Evolutionary conservation across 2,888 invertebrate species (phyloP).

Genomic region (Belgica antarctica): DNA sequence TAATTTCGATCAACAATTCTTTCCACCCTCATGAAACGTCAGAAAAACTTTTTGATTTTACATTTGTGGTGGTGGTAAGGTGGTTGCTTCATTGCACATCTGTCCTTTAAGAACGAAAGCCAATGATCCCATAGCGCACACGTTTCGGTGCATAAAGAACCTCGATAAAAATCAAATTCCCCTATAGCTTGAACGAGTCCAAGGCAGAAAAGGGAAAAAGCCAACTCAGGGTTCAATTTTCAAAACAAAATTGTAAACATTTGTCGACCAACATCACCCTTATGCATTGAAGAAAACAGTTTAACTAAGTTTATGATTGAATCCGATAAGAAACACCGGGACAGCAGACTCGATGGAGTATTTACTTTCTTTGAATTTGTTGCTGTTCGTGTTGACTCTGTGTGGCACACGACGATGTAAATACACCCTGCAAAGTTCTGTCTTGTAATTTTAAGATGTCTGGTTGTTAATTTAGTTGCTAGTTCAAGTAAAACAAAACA

Average conservation of each 20-base stretch:
- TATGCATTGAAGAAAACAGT: not conserved
- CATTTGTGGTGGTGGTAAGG: conserved; percentile 40
- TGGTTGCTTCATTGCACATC: conserved; percentile 28
- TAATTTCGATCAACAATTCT: not conserved
- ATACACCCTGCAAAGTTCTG: conserved; percentile 3
- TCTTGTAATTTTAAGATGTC: not conserved
- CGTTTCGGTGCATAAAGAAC: conserved; percentile 15
- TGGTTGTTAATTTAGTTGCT: conserved; percentile 15
- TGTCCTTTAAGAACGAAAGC: conserved; percentile 10
- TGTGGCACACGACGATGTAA: conserved; percentile 13
- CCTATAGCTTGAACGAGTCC: conserved; percentile 5
- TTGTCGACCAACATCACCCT: conserved; percentile 22
- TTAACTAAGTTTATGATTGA: conserved; percentile 14
- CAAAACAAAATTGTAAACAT: too few relatives aligned
- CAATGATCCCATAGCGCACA: conserved; percentile 40
- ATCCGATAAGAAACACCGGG: conserved; percentile 30
- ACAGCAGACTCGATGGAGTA: not conserved
- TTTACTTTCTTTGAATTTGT: conserved; percentile 11
- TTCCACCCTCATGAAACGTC: conserved; percentile 32
- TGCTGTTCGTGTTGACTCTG: conserved; percentile 4
- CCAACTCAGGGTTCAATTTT: conserved; percentile 1
- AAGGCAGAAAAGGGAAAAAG: conserved; percentile 17
- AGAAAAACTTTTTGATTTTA: not conserved
- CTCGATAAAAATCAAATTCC: conserved; percentile 42
- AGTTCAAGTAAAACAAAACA: too few relatives aligned